Conservation (phyloP, 2,797 vertebrate species). For the Sorex maritimensis region DNA sequence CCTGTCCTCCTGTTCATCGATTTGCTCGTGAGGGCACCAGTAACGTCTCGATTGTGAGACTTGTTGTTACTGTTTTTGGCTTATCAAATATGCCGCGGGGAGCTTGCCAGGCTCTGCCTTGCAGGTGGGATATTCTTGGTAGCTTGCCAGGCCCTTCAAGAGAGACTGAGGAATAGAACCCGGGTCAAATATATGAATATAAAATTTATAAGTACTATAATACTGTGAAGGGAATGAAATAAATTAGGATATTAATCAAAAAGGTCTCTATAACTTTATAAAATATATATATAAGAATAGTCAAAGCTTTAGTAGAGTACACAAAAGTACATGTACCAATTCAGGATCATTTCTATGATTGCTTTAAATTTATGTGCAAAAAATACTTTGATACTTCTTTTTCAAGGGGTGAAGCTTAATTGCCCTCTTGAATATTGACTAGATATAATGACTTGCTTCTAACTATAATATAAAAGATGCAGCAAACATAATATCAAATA, state of each 20-base stretch:
- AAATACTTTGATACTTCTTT: background rate
- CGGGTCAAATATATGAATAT: background rate
- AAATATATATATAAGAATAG: background rate
- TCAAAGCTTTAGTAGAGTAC: background rate
- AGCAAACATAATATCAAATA: background rate
- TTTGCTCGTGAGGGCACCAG: too few species aligned
- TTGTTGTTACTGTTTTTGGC: too few species aligned
- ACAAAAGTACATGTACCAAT: background rate
- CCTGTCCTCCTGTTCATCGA: too few species aligned
- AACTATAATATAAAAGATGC: background rate
- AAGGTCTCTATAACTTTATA: background rate
- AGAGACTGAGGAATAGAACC: too few species aligned
- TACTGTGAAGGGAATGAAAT: background rate
- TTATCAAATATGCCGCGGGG: too few species aligned
- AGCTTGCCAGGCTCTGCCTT: too few species aligned
- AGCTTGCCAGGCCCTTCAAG: too few species aligned
- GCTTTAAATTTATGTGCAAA: conserved; percentile 1
- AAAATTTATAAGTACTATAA: background rate
- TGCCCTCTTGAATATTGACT: background rate
- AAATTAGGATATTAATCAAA: background rate
- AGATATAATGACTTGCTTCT: background rate
- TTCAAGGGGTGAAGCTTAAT: background rate
- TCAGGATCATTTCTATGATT: background rate
- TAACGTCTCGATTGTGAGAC: too few species aligned
- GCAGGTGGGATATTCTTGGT: too few species aligned